Percentiles rank a stretch among this genome's conserved stretches.
Conservation (phyloP, 2,888 invertebrate species). For the Parnassius smintheus region DNA sequence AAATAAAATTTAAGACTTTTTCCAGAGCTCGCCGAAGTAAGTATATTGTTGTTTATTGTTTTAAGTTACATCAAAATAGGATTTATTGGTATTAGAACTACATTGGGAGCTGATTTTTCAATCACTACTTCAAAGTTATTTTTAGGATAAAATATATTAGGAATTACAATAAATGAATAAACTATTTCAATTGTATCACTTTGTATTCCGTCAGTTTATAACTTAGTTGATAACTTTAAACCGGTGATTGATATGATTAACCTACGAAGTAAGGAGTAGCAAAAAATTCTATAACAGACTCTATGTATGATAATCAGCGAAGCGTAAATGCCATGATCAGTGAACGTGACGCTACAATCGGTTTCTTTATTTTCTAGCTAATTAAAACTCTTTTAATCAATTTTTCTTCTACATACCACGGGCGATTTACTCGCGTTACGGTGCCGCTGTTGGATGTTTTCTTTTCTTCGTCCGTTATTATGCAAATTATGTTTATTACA, state of each 20-base stretch:
- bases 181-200: background rate
- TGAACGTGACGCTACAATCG: constrained; percentile 71
- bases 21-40: constrained; percentile 7
- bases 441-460: constrained; percentile 58
- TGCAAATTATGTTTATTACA: constrained; percentile 41
- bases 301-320: constrained; percentile 64
- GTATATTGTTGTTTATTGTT: constrained; percentile 20
- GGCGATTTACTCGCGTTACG: constrained; percentile 65
- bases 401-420: constrained; percentile 65
- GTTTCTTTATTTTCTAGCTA: constrained; percentile 63
- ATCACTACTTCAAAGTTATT: no score
- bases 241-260: no score
- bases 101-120: no score
- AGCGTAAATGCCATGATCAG: constrained; percentile 79
- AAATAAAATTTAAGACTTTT: constrained; percentile 21
- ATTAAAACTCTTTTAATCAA: constrained; percentile 74
- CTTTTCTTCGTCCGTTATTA: constrained; percentile 62
- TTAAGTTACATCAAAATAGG: constrained; percentile 7
- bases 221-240: no score
- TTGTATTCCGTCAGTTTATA: background rate
- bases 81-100: constrained; percentile 12
- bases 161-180: background rate
- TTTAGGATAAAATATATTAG: background rate
- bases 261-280: no score
- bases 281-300: constrained; percentile 29